phyloP scores from a whole-genome alignment of 2,113 vertebrate species.

The Oncorhynchus clarkii region DNA sequence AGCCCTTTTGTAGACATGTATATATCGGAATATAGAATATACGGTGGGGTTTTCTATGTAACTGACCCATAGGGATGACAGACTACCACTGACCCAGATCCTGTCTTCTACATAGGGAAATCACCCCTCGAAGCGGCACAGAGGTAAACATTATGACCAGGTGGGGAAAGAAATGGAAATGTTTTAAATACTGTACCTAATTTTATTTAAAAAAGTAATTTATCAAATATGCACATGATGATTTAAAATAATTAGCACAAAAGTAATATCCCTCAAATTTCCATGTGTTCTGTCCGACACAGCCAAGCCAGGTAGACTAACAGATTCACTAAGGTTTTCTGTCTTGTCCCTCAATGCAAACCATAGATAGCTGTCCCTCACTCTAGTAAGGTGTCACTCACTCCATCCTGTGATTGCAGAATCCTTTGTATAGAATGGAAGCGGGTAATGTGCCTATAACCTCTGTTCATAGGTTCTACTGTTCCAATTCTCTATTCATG shows the following conservation, averaged over 20 bases:
- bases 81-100: background rate
- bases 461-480: background rate
- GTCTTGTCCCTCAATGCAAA: background rate
- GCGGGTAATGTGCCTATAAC: conserved; percentile 40
- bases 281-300: background rate
- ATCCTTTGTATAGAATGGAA: background rate
- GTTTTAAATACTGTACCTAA: conserved; percentile 73
- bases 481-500: conserved; percentile 10
- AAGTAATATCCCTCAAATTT: conserved; percentile 11
- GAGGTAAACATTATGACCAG: conserved; percentile 16
- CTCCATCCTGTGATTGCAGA: background rate
- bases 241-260: conserved; percentile 64
- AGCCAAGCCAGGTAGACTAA: conserved; percentile 7
- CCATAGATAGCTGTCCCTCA: background rate
- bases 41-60: background rate
- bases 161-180: conserved; percentile 59
- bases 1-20: background rate
- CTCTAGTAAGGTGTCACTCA: conserved; percentile 14
- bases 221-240: conserved; percentile 70
- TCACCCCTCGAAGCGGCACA: conserved; percentile 50
- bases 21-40: conserved; percentile 2
- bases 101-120: conserved; percentile 2
- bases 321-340: background rate
- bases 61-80: background rate
- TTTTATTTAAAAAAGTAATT: conserved; percentile 78